Evolutionary conservation across 1,140 invertebrate species (phyloP), one percentile per base, ranked within the genome.

Genomic region (Drosophila simulans): DNA sequence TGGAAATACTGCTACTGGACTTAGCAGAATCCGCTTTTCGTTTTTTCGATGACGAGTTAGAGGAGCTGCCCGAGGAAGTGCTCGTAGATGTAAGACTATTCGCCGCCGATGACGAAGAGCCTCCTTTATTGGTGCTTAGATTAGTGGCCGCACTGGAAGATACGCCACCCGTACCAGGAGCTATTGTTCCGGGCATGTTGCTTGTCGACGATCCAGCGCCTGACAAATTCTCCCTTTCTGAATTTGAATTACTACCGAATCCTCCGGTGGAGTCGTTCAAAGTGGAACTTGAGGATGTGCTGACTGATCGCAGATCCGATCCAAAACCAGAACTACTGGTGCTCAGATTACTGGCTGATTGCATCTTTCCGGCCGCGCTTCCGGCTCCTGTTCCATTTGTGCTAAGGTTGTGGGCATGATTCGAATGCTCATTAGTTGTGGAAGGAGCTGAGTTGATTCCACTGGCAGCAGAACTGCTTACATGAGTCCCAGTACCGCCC

Each of bases 1-100:
- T 17, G n/a, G 72, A 46, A 20, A 62, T 42, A 60, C 42, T 63
- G 5, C 58, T 62, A 34, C 69, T 57, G 27, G 83, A 70, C 46
- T 90, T 91, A 4, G 42, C 40, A 3, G 53, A 62, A 31, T 92
- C 91, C 2, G 74, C 80, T 59, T 92, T 92, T 4, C 91, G 73
- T 27, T 92, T 92, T 56, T 92, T 92, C 0, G 79, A 80, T 45
- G 63, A n/a, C 39, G 68, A 46, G 15, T 49, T 63, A 7, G 63
- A 48, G 12, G 70, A 45, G 22, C 60, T 74, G 31, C 54, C 59
- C 3, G 55, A 45, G 4, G 77, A 17, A 12, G 57, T 52, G 13
- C 37, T 64, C 39, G 55, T 48, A 49, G 57, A 15, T 34, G 35
- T 57, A 64, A 40, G 49, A 43, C 55, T 73, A 17, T 31, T 68